Conservation (phyloP, 2,113 vertebrate species). For the Microcebus murinus region DNA sequence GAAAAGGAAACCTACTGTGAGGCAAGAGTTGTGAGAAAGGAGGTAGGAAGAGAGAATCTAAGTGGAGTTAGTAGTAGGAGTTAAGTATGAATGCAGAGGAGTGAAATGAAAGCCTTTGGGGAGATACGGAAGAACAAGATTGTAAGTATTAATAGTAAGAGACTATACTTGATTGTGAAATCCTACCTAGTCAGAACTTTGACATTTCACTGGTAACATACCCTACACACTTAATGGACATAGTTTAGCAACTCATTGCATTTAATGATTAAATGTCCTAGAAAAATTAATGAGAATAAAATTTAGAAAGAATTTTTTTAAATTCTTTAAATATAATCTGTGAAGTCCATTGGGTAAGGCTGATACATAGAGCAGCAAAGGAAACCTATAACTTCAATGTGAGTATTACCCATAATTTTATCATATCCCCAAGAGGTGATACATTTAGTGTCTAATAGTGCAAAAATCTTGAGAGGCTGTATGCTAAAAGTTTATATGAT, state of each 20-base stretch:
- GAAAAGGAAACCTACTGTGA: background rate
- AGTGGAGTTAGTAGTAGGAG: background rate
- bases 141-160: background rate
- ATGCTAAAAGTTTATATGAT: background rate
- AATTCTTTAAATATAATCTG: constrained; percentile 27
- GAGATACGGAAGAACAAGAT: background rate
- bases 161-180: background rate
- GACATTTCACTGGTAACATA: background rate
- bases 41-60: background rate
- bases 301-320: background rate
- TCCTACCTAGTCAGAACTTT: background rate
- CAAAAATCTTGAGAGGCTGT: background rate
- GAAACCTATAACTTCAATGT: background rate
- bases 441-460: too few relatives aligned
- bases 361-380: background rate
- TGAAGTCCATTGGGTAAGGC: background rate
- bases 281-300: background rate
- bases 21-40: background rate
- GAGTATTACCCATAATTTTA: constrained; percentile 7
- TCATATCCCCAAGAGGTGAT: background rate
- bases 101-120: background rate
- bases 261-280: background rate
- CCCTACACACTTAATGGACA: background rate
- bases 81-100: background rate
- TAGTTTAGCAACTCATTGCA: background rate